Percentiles rank a stretch among this genome's conserved stretches.
Conservation (phyloP, 2,113 vertebrate species). For the Desmodus rotundus region DNA sequence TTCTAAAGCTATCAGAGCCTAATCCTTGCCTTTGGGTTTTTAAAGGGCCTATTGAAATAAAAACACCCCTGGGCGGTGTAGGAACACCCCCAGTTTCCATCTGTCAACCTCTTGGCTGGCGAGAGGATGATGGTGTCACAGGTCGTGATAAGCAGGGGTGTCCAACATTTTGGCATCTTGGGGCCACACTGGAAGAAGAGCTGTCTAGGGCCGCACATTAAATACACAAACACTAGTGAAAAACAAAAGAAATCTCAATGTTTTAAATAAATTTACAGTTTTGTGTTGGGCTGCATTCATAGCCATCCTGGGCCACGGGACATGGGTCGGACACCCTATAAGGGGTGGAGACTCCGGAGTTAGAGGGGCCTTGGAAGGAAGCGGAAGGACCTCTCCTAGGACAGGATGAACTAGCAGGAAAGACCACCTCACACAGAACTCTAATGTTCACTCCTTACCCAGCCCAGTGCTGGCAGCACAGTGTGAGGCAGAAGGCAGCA, state of each 20-base stretch:
- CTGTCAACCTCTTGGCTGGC: not conserved
- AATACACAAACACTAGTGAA: too few relatives aligned
- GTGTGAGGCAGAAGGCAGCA: not conserved
- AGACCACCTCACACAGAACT: fast-evolving
- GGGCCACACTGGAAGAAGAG: too few relatives aligned
- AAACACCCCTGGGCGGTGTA: not conserved
- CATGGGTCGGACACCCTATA: too few relatives aligned
- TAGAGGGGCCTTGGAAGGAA: not conserved
- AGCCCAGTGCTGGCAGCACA: not conserved
- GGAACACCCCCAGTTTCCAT: not conserved
- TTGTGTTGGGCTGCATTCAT: too few relatives aligned
- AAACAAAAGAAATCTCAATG: too few relatives aligned
- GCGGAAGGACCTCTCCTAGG: not conserved
- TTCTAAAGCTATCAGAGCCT: not conserved
- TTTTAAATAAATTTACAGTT: too few relatives aligned
- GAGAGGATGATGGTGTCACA: not conserved
- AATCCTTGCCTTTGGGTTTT: not conserved
- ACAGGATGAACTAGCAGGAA: not conserved
- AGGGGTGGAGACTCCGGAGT: not conserved
- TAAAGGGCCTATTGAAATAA: not conserved
- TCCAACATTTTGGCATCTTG: too few relatives aligned
- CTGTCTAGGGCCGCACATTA: too few relatives aligned
- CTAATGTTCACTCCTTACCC: not conserved
- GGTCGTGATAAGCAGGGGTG: not conserved
- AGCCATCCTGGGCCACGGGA: too few relatives aligned